Percentiles rank a stretch among this genome's conserved stretches.
Conservation (phyloP, 1,140 invertebrate genomes). For the Cydia amplana region DNA sequence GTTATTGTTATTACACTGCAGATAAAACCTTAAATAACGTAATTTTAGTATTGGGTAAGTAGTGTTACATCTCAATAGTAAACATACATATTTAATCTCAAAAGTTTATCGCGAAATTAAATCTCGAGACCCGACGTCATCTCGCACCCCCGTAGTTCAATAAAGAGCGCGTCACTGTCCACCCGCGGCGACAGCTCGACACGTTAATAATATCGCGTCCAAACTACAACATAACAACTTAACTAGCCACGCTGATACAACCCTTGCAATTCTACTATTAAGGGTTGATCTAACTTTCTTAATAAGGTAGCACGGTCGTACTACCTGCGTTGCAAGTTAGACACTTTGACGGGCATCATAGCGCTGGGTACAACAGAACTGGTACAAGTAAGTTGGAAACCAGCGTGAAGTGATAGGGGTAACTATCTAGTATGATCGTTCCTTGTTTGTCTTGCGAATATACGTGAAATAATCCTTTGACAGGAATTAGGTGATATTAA, state of each 20-base stretch:
- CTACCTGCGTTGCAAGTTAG: conserved; percentile 65
- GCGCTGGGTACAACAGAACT: no score
- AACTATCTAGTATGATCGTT: conserved; percentile 39
- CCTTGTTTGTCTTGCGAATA: background rate
- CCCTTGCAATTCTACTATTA: conserved; percentile 38
- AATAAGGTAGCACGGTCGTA: conserved; percentile 39
- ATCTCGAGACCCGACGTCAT: background rate
- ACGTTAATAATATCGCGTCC: conserved; percentile 55
- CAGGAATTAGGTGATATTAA: background rate
- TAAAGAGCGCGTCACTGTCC: conserved; percentile 55
- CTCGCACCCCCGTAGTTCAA: conserved; percentile 43
- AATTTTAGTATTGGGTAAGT: no score
- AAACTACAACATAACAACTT: conserved; percentile 15
- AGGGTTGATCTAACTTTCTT: background rate
- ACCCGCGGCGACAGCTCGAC: conserved; percentile 49
- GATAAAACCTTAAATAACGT: no score
- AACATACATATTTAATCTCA: background rate
- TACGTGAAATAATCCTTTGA: background rate
- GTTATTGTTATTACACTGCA: no score
- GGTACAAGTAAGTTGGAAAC: conserved; percentile 45
- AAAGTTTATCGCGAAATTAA: background rate
- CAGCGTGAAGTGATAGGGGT: conserved; percentile 47
- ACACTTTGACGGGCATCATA: conserved; percentile 63
- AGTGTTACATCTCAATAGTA: no score
- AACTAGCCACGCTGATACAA: conserved; percentile 29